A percentile compares a stretch with the other conserved stretches of the same genome.
These are phyloP conservation scores for Cyphomyrmex costatus DNA, from an alignment of 1,140 invertebrate species.

Conservation along the genomic window DNA sequence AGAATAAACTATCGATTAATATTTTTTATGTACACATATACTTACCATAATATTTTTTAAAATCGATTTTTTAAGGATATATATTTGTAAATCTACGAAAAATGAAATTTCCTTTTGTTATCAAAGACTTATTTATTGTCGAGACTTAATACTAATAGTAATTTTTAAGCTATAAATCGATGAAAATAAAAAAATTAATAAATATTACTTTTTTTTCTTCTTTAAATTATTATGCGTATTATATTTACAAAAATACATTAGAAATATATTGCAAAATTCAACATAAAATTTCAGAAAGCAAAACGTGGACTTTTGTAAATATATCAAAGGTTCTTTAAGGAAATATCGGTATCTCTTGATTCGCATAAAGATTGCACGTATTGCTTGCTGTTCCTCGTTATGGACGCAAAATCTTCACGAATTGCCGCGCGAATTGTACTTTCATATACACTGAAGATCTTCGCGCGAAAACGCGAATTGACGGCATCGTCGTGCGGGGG, in stretches of 20 bases:
- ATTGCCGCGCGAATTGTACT: slow-evolving; percentile 3
- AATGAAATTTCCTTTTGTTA: not conserved
- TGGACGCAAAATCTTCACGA: not conserved
- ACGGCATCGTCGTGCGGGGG: not conserved
- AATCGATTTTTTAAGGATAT: too few relatives aligned
- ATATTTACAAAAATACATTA: not conserved
- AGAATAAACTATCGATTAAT: not conserved
- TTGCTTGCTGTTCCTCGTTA: slow-evolving; percentile 12
- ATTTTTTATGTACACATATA: too few relatives aligned
- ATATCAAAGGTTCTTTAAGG: not conserved
- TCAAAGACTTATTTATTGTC: not conserved
- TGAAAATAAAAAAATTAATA: not conserved
- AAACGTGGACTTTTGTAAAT: not conserved
- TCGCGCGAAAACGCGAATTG: slow-evolving; percentile 51
- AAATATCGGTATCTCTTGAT: not conserved
- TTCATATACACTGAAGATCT: slow-evolving; percentile 18
- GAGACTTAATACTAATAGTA: not conserved
- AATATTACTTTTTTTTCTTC: not conserved
- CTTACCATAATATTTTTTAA: too few relatives aligned
- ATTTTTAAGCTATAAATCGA: not conserved
- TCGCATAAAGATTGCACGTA: not conserved
- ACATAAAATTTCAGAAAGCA: not conserved
- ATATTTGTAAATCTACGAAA: too few relatives aligned
- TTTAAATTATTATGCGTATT: not conserved
- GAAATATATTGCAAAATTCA: not conserved